Percentiles rank a stretch among this genome's conserved stretches.
Conservation (phyloP, 2,113 vertebrate species). For the Gobio gobio region DNA sequence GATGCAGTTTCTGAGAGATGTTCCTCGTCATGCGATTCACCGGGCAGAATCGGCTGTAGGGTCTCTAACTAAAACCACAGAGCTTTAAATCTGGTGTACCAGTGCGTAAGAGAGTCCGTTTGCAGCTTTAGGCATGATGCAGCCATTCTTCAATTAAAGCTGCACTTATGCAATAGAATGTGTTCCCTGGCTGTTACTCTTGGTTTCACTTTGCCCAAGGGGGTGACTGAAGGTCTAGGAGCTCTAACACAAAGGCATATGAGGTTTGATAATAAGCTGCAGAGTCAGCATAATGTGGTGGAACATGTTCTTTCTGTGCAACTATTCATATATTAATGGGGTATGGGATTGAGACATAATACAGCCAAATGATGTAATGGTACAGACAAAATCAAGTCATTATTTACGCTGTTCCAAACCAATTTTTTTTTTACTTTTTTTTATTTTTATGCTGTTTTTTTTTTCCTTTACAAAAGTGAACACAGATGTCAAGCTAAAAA, state of each 20-base stretch:
- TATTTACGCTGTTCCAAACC: not conserved
- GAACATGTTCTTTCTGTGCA: not conserved
- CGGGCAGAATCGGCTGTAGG: constrained; percentile 1
- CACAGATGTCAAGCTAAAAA: not conserved
- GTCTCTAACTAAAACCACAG: not conserved
- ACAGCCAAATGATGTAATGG: too few relatives aligned
- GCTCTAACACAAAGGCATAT: not conserved
- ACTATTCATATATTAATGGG: not conserved
- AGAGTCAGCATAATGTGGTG: not conserved
- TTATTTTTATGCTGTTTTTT: not conserved
- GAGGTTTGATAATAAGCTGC: not conserved
- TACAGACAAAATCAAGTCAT: not conserved
- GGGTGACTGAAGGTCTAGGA: not conserved
- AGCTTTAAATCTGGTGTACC: constrained; percentile 30
- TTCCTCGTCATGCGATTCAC: not conserved
- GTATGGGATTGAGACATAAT: not conserved
- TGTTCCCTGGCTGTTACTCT: constrained; percentile 4
- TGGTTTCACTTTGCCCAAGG: constrained; percentile 8
- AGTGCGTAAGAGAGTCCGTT: not conserved
- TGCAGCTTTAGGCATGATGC: constrained; percentile 4
- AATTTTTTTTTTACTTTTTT: not conserved
- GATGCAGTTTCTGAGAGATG: not conserved
- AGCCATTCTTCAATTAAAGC: constrained; percentile 29
- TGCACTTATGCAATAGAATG: constrained; percentile 21
- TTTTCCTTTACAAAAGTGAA: not conserved